Conservation (phyloP, 2,797 vertebrate species). For the Sciurus carolinensis region DNA sequence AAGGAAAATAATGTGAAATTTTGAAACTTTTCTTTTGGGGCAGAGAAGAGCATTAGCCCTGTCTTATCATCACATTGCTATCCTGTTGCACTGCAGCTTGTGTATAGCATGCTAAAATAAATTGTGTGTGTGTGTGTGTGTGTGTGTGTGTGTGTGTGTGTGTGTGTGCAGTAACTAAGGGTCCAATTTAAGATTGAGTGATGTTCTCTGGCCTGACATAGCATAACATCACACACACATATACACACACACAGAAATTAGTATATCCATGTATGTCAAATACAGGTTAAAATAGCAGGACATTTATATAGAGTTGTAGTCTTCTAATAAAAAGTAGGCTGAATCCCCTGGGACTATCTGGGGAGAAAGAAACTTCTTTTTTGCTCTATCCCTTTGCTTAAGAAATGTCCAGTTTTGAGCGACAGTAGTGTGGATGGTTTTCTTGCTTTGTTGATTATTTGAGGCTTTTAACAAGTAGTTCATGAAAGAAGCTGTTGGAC, state of each 20-base stretch:
- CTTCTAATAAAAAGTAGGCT: constrained; percentile 73
- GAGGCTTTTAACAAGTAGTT: constrained; percentile 86
- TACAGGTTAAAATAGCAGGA: constrained; percentile 66
- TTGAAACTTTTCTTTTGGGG: constrained; percentile 82
- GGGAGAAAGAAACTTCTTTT: constrained; percentile 76
- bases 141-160: background rate
- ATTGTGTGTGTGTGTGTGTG: background rate
- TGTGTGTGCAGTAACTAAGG: constrained; percentile 77
- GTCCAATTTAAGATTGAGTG: constrained; percentile 82
- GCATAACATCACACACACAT: constrained; percentile 56
- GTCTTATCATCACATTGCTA: constrained; percentile 80
- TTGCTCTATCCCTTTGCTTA: constrained; percentile 76
- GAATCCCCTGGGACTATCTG: constrained; percentile 71
- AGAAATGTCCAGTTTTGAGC: constrained; percentile 72
- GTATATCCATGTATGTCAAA: constrained; percentile 80
- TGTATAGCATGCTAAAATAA: constrained; percentile 77
- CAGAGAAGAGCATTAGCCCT: constrained; percentile 85
- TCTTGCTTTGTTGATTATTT: constrained; percentile 84
- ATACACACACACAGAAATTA: constrained; percentile 72
- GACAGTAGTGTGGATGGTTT: constrained; percentile 79
- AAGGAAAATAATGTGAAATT: constrained; percentile 86
- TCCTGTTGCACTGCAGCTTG: constrained; percentile 85
- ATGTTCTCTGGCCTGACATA: constrained; percentile 71
- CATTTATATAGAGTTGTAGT: constrained; percentile 73
- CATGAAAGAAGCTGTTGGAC: constrained; percentile 82